phyloP scores from a whole-genome alignment of 2,888 invertebrate genomes.

The Pycnomerus fuliginosus region DNA sequence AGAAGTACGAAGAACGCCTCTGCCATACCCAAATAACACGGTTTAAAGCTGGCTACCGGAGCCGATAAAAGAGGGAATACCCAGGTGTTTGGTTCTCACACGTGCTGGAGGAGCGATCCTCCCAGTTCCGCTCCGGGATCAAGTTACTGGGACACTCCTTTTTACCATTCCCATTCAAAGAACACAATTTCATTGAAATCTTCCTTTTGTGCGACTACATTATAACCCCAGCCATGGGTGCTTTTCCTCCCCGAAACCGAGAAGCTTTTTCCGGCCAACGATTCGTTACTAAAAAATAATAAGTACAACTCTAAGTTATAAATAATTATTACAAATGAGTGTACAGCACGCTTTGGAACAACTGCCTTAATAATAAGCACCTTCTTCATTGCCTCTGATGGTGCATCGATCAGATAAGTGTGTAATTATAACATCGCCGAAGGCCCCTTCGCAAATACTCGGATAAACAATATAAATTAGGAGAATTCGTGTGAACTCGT shows the following conservation, averaged over 20 bases:
- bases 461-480: constrained; percentile 29
- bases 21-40: constrained; percentile 41
- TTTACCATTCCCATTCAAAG: constrained; percentile 39
- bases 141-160: constrained; percentile 49
- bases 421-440: constrained; percentile 39
- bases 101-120: constrained; percentile 50
- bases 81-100: constrained; percentile 53
- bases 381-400: constrained; percentile 43
- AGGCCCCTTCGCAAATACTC: constrained; percentile 27
- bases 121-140: constrained; percentile 53
- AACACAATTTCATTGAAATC: constrained; percentile 27
- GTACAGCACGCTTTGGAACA: constrained; percentile 42
- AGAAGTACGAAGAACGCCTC: constrained; percentile 41
- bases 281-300: too few relatives aligned
- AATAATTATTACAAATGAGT: constrained; percentile 53
- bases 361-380: constrained; percentile 49
- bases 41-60: constrained; percentile 27
- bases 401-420: constrained; percentile 44
- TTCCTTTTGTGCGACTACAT: constrained; percentile 31
- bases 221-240: too few relatives aligned
- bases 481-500: constrained; percentile 24
- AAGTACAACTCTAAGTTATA: too few relatives aligned
- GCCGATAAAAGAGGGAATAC: constrained; percentile 26
- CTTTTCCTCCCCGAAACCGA: too few relatives aligned
- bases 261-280: constrained; percentile 12